Conservation (phyloP, 2,888 invertebrate species). For the Chalcis sispes region DNA sequence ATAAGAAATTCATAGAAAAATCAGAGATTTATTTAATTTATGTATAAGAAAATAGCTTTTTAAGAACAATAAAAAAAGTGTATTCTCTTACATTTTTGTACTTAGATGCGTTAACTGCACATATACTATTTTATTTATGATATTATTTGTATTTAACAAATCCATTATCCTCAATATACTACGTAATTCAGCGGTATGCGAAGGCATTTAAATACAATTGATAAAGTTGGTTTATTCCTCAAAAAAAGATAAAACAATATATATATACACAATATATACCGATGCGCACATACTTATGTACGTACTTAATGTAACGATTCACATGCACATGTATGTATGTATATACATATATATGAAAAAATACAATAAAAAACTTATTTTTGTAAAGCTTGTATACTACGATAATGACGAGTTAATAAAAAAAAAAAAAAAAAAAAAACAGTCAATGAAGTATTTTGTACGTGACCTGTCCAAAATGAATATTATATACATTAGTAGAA, state of each 20-base stretch:
- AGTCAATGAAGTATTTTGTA: neutral
- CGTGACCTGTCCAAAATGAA: neutral
- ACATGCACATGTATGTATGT: slow-evolving; percentile 4
- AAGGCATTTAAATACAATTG: too few relatives aligned
- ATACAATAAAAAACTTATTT: slow-evolving; percentile 40
- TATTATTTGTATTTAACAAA: too few relatives aligned
- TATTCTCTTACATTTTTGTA: slow-evolving; percentile 51
- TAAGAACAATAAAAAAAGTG: slow-evolving; percentile 27
- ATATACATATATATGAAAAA: slow-evolving; percentile 22
- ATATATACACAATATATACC: too few relatives aligned
- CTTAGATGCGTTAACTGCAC: slow-evolving; percentile 29
- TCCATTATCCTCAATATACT: too few relatives aligned
- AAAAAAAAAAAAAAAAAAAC: slow-evolving; percentile 14
- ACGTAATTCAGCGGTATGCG: too few relatives aligned
- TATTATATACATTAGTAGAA: too few relatives aligned
- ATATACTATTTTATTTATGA: slow-evolving; percentile 24
- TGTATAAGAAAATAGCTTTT: slow-evolving; percentile 28
- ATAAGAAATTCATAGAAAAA: slow-evolving; percentile 8
- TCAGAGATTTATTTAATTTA: slow-evolving; percentile 37
- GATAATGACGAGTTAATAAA: slow-evolving; percentile 51
- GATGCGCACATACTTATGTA: neutral
- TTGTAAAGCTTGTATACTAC: slow-evolving; percentile 45
- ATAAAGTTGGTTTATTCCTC: too few relatives aligned
- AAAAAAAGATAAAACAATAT: too few relatives aligned
- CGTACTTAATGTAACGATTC: slow-evolving; percentile 16